phyloP scores from a whole-genome alignment of 2,797 vertebrate species.

The Mormyrus proboscirostris region DNA sequence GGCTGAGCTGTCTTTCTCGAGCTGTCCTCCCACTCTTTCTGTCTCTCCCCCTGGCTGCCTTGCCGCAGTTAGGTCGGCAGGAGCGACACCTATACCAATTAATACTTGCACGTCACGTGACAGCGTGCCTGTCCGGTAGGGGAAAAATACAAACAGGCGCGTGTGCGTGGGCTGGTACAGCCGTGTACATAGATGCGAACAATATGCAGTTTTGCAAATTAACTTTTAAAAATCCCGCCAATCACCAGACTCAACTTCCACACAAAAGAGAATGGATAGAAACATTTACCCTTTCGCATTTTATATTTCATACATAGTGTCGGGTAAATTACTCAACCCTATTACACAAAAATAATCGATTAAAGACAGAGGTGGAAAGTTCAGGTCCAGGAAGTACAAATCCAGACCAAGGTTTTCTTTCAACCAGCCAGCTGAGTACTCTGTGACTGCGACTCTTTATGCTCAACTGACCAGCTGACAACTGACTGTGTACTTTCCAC shows the following conservation, averaged over 20 bases:
- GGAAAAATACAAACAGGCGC: neutral
- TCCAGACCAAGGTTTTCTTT: no score
- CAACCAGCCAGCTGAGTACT: no score
- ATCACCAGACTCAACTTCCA: neutral
- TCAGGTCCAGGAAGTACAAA: no score
- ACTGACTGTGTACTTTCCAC: no score
- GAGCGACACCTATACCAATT: constrained; percentile 10
- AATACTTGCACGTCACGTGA: constrained; percentile 24
- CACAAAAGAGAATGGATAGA: neutral
- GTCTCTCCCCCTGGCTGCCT: constrained; percentile 15
- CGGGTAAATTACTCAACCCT: no score
- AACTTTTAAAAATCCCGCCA: neutral
- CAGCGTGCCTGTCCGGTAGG: neutral
- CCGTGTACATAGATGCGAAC: neutral
- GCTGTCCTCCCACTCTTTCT: constrained; percentile 19
- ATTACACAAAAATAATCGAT: no score
- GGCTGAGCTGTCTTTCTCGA: constrained; percentile 1
- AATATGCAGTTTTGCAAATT: neutral
- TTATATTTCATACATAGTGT: neutral
- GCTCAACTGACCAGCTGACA: no score
- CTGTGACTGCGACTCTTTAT: no score
- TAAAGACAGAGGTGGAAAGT: no score
- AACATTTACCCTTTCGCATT: neutral
- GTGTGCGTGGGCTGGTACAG: neutral
- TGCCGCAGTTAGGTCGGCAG: constrained; percentile 20